Base-by-base conservation (phyloP, 1,140 invertebrate species). In the Heliconius nattereri region DNA sequence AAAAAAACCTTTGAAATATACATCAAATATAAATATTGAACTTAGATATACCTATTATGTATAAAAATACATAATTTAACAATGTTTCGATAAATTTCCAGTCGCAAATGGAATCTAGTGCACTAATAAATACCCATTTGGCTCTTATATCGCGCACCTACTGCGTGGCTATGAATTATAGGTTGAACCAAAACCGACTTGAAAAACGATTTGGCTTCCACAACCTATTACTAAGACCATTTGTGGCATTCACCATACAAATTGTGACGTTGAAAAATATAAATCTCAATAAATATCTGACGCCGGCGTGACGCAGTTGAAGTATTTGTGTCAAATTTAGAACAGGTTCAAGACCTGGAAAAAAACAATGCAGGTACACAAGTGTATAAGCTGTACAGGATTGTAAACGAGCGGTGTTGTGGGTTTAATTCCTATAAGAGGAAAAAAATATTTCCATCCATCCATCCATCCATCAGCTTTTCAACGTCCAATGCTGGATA, bases 131-230 rank as follows among this genome's bases (percentile, higher is more conserved):
- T 66, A 66, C 60, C 23, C 60, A 66, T 66, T 66, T 66, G 60
- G 60, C 60, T 66, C 60, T 66, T 66, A 66, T 66, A 66, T 66
- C 60, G 60, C 60, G 60, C 60, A 66, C 60, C 60, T 66, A 66
- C 60, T 66, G 60, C 60, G 60, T 66, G 23, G 60, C 60, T 66
- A 66, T 66, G 60, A 66, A 66, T 66, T 66, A 66, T 66, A 66
- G 60, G 60, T 3, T 11, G 60, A 29, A 29, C 60, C 60, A 66
- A 66, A 66, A 66, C 26, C 60, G 60, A 66, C 60, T 66, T 29
- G 60, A 66, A 66, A 66, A 66, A 66, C 60, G 60, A 66, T 66
- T 66, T 66, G 60, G 60, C 60, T 66, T 66, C 60, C 26, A 66
- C 26, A 66, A 66, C 60, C 60, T 66, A 66, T 66, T 66, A 66